Conservation (phyloP, 1,140 invertebrate genomes). For the Mycetomoellerius zeteki region DNA sequence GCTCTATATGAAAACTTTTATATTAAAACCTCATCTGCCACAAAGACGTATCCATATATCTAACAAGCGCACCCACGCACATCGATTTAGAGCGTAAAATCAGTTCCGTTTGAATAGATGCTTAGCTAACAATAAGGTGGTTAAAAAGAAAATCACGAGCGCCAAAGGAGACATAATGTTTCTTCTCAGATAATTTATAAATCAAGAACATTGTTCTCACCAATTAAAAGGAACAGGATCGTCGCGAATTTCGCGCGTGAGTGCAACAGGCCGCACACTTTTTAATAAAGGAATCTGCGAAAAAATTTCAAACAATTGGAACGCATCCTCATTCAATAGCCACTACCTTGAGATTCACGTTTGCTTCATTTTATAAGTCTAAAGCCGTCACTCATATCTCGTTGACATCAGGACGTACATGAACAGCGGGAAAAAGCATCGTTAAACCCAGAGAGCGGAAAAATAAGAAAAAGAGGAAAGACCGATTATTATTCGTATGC, state of each 20-base stretch:
- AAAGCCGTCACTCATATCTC: slow-evolving; percentile 58
- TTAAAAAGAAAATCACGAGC: background rate
- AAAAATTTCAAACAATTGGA: slow-evolving; percentile 54
- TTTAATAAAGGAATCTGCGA: slow-evolving; percentile 31
- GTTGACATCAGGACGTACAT: slow-evolving; percentile 39
- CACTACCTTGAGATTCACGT: slow-evolving; percentile 37
- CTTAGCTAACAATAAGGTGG: background rate
- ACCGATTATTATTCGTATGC: slow-evolving; percentile 1
- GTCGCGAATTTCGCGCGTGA: background rate
- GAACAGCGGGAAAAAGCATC: slow-evolving; percentile 55
- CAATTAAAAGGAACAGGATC: background rate
- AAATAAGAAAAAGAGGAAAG: slow-evolving; percentile 19
- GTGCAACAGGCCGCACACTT: background rate
- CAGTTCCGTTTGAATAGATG: slow-evolving; percentile 7
- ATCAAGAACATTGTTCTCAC: background rate
- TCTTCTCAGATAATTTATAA: background rate
- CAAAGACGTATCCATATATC: background rate
- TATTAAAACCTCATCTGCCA: background rate
- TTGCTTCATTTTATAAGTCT: slow-evolving; percentile 45
- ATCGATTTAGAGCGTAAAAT: background rate
- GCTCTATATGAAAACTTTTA: background rate
- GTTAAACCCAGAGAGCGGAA: slow-evolving; percentile 25
- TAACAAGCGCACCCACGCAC: background rate
- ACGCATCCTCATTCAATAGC: slow-evolving; percentile 30
- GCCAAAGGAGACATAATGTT: background rate